Evolutionary conservation across 2,888 invertebrate species (phyloP).

Genomic region (Platynereis dumerilii): DNA sequence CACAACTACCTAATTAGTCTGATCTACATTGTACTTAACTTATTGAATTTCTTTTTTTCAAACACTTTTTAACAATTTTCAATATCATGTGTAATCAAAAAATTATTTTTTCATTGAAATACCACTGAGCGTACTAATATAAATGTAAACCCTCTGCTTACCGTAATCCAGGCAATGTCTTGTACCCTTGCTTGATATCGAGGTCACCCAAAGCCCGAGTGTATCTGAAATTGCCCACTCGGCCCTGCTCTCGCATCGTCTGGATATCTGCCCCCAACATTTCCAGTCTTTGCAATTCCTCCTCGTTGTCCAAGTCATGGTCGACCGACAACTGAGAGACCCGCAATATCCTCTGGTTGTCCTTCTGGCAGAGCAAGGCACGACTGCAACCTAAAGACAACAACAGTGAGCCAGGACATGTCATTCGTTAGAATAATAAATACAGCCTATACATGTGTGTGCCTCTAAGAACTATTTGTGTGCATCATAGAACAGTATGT

Average conservation of each 20-base stretch:
- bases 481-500: not conserved
- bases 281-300: slow-evolving; percentile 79
- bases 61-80: no score
- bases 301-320: slow-evolving; percentile 84
- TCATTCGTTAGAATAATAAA: not conserved
- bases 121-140: no score
- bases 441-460: no score
- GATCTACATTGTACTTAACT: no score
- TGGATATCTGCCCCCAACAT: slow-evolving; percentile 78
- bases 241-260: slow-evolving; percentile 72
- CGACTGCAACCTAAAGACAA: slow-evolving; percentile 71
- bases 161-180: slow-evolving; percentile 78
- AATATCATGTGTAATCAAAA: no score
- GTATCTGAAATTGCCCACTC: slow-evolving; percentile 73
- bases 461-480: no score
- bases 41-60: no score
- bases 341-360: slow-evolving; percentile 76
- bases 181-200: slow-evolving; percentile 83
- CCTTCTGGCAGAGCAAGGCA: slow-evolving; percentile 81
- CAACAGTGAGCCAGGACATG: no score
- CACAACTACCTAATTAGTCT: no score
- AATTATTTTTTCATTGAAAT: no score
- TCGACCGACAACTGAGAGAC: slow-evolving; percentile 84
- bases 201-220: slow-evolving; percentile 89
- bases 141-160: slow-evolving; percentile 30